Evolutionary conservation across 2,797 vertebrate genomes (phyloP), one percentile per base, ranked within the genome.

Genomic region (Tamandua tetradactyla): DNA sequence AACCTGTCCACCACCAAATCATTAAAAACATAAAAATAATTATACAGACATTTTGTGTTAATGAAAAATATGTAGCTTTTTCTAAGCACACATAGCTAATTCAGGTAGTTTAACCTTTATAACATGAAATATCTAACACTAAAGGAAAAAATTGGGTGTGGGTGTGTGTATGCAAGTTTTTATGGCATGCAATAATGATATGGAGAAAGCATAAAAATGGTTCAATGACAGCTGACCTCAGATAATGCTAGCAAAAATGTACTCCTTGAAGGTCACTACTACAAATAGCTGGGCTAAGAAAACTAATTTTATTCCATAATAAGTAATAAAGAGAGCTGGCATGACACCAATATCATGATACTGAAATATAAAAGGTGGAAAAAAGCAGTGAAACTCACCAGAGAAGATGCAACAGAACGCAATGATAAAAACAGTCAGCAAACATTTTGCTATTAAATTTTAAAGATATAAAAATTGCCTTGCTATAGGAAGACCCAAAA

Each of bases 1-100:
- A 55, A 20, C 5, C 1, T 40, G 49, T 4, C 25, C 47, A 75
- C 57, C 49, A 37, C 44, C 32, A 85, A 92, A 81, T 57, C 68
- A 75, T 82, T 47, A 88, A 88, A 68, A 82, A 82, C 40, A 64
- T 40, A 37, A 88, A 82, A 82, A 75, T 82, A 92, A 92, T 79
- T 42, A 66, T 35, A 27, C 75, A 37, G 30, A 4, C 11, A 32
- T 75, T 35, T 18, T 55, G 20, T 82, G 18, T 25, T 35, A 69
- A 44, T 78, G 61, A 35, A 57, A 74, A 90, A 75, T 61, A 62
- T 59, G 57, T 23, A 72, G 35, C 17, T 22, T 87, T 52, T 72
- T 52, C n/a, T 52, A 32, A 61, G 57, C 62, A 80, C 80, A 12
- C 30, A 35, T 55, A 55, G 57, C 57, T 74, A 74, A 64, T 87